Evolutionary conservation across 2,797 vertebrate genomes (phyloP), one percentile per base, ranked within the genome.

Genomic region (Gila robusta): DNA sequence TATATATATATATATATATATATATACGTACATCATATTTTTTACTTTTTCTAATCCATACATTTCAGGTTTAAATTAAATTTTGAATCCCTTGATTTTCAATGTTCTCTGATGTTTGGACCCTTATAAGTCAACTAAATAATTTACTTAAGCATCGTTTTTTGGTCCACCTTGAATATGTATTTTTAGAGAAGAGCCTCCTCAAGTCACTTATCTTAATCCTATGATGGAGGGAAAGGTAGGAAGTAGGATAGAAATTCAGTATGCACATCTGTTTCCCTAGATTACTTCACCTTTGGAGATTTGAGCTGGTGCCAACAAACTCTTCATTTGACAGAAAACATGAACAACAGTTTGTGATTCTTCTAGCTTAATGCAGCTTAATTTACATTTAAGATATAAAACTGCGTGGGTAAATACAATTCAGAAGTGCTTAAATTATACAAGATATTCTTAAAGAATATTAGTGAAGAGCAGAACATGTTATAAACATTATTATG

Each of bases 331-430:
- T 37, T 26, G 32, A 41, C 80, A 59, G 62, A 37, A 71, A 39
- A 59, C 35, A 71, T 5, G 16, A 21, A 59, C 67, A 71, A n/a
- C 67, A 41, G 23, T 77, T 54, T 77, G 67, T n/a, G 39, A 26
- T n/a, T 69, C 47, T 52, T 81, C 64, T 69, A 28, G 11, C 64
- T n/a, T 69, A 35, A 67, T 67, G 62, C 79, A 78, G 37, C 2
- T 78, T 35, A 12, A 35, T 80, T 19, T 10, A 52, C 10, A 66
- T 32, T 80, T 32, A 49, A 64, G 56, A 79, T 67, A 11, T 67
- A 52, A 28, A 67, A 67, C 11, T 90, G 73, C 85, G 90, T 87
- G 26, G 52, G 66, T 73, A 83, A 81, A 89, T 90, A 87, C 62
- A 41, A 70, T 16, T 41, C 47, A 71, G 10, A 49, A 73, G 81